phyloP scores from a whole-genome alignment of 1,140 invertebrate genomes.

The Lepeophtheirus salmonis region DNA sequence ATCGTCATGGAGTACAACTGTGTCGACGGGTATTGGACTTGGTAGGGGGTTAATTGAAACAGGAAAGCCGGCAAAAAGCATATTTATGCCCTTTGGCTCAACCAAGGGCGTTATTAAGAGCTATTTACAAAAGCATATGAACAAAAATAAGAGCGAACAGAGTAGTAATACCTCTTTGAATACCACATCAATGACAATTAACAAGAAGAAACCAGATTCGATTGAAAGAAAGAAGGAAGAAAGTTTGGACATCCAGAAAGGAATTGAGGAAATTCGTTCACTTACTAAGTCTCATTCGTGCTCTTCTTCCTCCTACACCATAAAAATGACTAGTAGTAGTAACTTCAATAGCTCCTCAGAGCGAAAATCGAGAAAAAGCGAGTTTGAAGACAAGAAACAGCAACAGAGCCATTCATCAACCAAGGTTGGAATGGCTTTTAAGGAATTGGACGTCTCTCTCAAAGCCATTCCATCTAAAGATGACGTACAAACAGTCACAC shows the following conservation, averaged over 20 bases:
- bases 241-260: background rate
- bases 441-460: background rate
- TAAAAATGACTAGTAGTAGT: background rate
- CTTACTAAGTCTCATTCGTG: background rate
- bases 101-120: slow-evolving; percentile 1
- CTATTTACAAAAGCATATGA: background rate
- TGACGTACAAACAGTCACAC: background rate
- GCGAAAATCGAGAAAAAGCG: background rate
- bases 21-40: background rate
- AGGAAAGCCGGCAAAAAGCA: background rate
- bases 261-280: slow-evolving; percentile 5
- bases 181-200: background rate
- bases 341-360: background rate
- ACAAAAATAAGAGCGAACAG: background rate
- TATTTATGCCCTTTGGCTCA: slow-evolving; percentile 10
- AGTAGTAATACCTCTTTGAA: background rate
- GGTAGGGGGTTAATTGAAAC: slow-evolving; percentile 10
- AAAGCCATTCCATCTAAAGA: background rate
- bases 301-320: background rate
- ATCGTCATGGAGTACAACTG: background rate
- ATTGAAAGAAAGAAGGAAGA: background rate
- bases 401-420: background rate
- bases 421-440: background rate
- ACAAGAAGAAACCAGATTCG: background rate
- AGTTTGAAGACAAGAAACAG: background rate